Evolutionary conservation across 2,888 invertebrate species (phyloP), one percentile per base, ranked within the genome.

Genomic region (Hedychridium roseum): DNA sequence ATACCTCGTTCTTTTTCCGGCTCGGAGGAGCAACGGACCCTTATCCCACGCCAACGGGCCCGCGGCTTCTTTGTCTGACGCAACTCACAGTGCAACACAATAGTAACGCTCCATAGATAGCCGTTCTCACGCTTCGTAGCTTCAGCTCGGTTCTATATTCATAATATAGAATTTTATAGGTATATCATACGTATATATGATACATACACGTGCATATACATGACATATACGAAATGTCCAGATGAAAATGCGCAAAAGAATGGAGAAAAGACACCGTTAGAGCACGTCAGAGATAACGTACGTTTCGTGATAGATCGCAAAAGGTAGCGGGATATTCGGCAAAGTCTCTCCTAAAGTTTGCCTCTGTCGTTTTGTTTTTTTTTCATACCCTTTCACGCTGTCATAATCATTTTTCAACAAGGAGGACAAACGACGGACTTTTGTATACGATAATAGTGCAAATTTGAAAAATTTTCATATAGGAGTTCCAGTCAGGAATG

Each of bases 61-160:
- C 49, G 47, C 58, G 58, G 60, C 63, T 64, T 64, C 63, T 64
- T 64, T 57, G 48, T 62, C 60, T 60, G 57, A 68, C 66, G 68
- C 71, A 60, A 67, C 54, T 62, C 55, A 54, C 49, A 28, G 64
- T 64, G 65, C 64, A 66, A 68, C 66, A 72, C 70, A 73, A 73
- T 69, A 73, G 71, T 71, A 65, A 69, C 64, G 70, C 69, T 73
- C 67, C 60, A 70, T 73, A 73, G 70, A 74, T 71, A 71, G 72
- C 63, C 62, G 65, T 68, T 73, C 59, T 70, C 68, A 73, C 68
- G 69, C 68, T 71, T 70, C 68, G 66, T 71, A 69, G 73, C 71
- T 73, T 71, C 66, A 71, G 60, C 63, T 64, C 56, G 63, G 56
- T 56, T 60, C 45, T 63, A 26, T 27, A 36, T 36, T 23, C 26